Base-by-base conservation (phyloP, 1,140 invertebrate species). In the Drosophila fuyamai region DNA sequence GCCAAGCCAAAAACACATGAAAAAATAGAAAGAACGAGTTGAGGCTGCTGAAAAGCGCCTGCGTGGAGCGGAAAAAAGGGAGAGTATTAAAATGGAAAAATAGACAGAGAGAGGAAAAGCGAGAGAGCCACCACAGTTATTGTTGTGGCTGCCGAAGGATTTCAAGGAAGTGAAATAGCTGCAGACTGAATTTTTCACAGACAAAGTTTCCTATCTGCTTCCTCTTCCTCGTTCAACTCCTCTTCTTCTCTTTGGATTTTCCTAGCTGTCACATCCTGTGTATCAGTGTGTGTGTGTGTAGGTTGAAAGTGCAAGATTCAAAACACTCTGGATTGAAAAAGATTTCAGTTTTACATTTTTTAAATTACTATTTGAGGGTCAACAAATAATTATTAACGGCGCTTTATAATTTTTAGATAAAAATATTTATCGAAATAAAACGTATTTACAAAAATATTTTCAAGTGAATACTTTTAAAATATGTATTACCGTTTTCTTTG, bases 81-180 rank as follows among this genome's bases (percentile, higher is more conserved):
- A 43, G 58, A 35, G 60, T 48, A 56, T 14, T 14, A 13, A 36
- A 48, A 14, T 10, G 36, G 56, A 53, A 59, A 43, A 57, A 23
- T 55, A 38, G 46, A 29, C 35, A 57, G 55, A 51, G 14, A 35
- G 61, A n/a, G 46, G 35, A 46, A 56, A 44, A 55, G 47, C 44
- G 43, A 16, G 57, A 53, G 71, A 50, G 36, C 27, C 18, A n/a
- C 18, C 32, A 43, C 27, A 54, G 55, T 70, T 80, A 61, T 57
- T 80, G 63, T 66, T 80, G 71, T 57, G 78, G 59, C 58, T 76
- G 79, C 51, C 67, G 62, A 88, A 83, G 79, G 79, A 89, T 88
- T 89, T 89, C 77, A 89, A 89, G 84, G 84, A 89, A 89, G 84
- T 89, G 59, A 90, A 89, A 90, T 89, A 72, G 85, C 80, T 84